These are phyloP conservation scores for Pristionchus exspectatus DNA, from an alignment of 2,888 invertebrate genomes.

Conservation along the genomic window DNA sequence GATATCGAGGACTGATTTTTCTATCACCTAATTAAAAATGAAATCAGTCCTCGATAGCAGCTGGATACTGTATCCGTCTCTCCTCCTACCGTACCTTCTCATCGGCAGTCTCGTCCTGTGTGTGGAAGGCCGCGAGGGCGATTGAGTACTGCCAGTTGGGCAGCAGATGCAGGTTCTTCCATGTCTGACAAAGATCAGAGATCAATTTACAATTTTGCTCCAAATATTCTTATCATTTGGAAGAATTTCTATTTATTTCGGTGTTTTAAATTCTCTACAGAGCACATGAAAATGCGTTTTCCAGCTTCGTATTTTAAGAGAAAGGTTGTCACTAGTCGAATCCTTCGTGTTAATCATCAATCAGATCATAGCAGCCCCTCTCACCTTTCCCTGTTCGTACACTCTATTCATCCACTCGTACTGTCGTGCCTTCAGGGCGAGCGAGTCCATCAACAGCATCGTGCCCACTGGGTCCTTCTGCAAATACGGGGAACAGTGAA, in stretches of 20 bases:
- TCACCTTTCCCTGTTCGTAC: slow-evolving; percentile 81
- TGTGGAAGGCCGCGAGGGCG: slow-evolving; percentile 84
- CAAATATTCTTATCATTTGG: too few species aligned
- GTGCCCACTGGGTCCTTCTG: slow-evolving; percentile 86
- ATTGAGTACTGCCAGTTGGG: slow-evolving; percentile 92
- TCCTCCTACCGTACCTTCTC: slow-evolving; percentile 79
- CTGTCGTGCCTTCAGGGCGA: slow-evolving; percentile 87
- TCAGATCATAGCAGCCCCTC: background rate
- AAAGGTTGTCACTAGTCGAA: too few species aligned
- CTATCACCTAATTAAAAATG: background rate
- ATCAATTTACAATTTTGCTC: background rate
- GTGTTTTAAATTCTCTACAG: too few species aligned
- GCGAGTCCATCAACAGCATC: slow-evolving; percentile 88
- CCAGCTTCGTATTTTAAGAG: too few species aligned
- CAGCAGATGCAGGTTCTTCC: slow-evolving; percentile 87
- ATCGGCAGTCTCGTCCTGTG: slow-evolving; percentile 81
- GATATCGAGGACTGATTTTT: background rate
- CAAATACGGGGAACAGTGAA: background rate
- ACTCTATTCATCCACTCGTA: slow-evolving; percentile 85
- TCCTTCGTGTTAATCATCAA: too few species aligned
- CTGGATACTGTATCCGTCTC: background rate
- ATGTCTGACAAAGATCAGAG: slow-evolving; percentile 74
- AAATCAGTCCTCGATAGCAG: background rate
- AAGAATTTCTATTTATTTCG: background rate
- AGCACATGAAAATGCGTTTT: too few species aligned